phyloP scores from a whole-genome alignment of 2,797 vertebrate species.

The Alauda arvensis region DNA sequence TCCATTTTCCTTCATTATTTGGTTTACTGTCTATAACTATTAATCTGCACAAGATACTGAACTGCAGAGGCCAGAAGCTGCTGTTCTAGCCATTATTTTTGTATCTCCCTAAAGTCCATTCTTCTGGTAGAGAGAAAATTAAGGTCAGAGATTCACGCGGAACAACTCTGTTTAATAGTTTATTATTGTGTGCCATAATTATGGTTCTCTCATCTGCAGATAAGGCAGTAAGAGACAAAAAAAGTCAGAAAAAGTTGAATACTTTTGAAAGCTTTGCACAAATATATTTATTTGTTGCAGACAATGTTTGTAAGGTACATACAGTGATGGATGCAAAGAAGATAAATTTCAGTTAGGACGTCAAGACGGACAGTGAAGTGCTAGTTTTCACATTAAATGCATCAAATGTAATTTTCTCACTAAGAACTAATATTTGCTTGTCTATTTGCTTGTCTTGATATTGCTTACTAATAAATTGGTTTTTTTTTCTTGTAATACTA shows the following conservation, averaged over 20 bases:
- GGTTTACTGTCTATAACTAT: not conserved
- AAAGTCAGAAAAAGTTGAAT: not conserved
- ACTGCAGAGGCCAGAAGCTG: not conserved
- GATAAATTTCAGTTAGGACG: conserved; percentile 15
- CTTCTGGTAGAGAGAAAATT: not conserved
- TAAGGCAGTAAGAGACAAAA: not conserved
- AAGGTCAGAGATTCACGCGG: not conserved
- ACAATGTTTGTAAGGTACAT: not conserved
- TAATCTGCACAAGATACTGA: not conserved
- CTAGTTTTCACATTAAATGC: not conserved
- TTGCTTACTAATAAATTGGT: not conserved
- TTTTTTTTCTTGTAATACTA: not conserved
- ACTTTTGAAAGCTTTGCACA: not conserved
- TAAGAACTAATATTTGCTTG: not conserved
- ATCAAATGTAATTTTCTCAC: conserved; percentile 22
- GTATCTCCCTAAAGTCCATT: not conserved
- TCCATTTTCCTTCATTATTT: not conserved
- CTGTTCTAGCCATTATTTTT: not conserved
- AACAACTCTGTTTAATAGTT: not conserved
- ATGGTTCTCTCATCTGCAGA: not conserved
- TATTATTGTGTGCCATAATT: not conserved
- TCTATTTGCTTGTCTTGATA: not conserved
- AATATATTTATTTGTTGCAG: not conserved
- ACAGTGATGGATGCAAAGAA: not conserved
- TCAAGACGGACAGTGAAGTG: not conserved